Evolutionary conservation across 2,888 invertebrate genomes (phyloP).

Genomic region (Mesorhabditis belari): DNA sequence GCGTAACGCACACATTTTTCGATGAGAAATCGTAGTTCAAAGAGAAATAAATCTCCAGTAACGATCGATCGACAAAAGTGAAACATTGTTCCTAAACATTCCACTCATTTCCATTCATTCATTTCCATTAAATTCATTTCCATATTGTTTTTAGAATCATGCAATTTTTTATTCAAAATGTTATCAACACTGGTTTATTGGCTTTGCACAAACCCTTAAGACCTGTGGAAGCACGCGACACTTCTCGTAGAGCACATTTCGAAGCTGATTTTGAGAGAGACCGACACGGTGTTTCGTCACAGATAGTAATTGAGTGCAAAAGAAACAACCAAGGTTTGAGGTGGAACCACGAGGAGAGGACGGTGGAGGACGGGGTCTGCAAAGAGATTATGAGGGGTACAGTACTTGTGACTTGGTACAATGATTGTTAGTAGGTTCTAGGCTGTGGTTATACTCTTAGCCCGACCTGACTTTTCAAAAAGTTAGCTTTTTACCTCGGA

Average conservation of each 20-base stretch:
- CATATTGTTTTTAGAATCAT: neutral
- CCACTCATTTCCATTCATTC: constrained; percentile 9
- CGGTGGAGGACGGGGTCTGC: neutral
- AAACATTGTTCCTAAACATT: constrained; percentile 37
- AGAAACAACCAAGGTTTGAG: constrained; percentile 39
- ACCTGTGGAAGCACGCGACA: constrained; percentile 34
- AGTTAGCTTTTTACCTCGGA: too few relatives aligned
- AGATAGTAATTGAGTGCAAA: constrained; percentile 39
- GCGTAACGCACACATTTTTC: constrained; percentile 35
- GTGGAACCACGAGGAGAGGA: neutral
- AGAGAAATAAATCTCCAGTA: constrained; percentile 42
- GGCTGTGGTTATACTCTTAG: too few relatives aligned
- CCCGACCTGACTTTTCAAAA: too few relatives aligned
- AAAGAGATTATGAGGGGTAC: neutral
- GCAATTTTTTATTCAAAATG: neutral
- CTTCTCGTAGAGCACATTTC: constrained; percentile 32
- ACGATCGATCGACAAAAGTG: constrained; percentile 37
- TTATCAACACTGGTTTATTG: neutral
- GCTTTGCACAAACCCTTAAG: constrained; percentile 22
- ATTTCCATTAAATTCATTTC: neutral
- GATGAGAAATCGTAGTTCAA: constrained; percentile 40
- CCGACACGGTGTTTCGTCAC: constrained; percentile 42
- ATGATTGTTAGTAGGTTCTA: too few relatives aligned
- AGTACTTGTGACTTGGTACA: too few relatives aligned
- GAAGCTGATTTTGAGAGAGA: constrained; percentile 35